phyloP scores from a whole-genome alignment of 2,888 invertebrate genomes.

The Lithophane leautieri region DNA sequence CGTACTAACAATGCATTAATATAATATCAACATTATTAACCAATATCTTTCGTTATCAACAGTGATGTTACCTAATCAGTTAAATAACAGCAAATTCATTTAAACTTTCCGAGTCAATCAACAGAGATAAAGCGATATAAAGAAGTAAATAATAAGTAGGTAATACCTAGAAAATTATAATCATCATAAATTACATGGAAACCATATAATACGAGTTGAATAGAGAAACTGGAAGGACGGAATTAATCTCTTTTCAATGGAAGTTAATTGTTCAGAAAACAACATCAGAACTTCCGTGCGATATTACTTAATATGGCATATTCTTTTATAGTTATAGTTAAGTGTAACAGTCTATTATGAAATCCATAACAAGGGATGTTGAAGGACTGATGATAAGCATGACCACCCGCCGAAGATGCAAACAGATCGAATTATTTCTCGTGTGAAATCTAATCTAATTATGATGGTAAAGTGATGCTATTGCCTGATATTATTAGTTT shows the following conservation, averaged over 20 bases:
- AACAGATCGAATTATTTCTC: neutral
- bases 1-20: neutral
- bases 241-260: neutral
- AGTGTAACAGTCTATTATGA: neutral
- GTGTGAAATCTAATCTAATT: neutral
- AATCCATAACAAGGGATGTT: neutral
- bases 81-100: constrained; percentile 28
- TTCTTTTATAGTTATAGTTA: neutral
- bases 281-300: neutral
- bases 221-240: neutral
- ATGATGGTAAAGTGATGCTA: neutral
- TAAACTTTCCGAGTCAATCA: constrained; percentile 7
- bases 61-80: constrained; percentile 24
- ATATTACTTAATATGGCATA: neutral
- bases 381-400: neutral
- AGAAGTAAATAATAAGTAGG: constrained; percentile 2
- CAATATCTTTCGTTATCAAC: constrained; percentile 15
- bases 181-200: neutral
- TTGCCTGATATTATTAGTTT: too few relatives aligned
- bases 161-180: neutral
- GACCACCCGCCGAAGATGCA: neutral
- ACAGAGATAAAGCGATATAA: constrained; percentile 33
- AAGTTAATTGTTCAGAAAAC: neutral
- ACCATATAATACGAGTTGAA: neutral
- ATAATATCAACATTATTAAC: constrained; percentile 22